phyloP scores from a whole-genome alignment of 2,797 vertebrate species.

The Synanceia verrucosa region DNA sequence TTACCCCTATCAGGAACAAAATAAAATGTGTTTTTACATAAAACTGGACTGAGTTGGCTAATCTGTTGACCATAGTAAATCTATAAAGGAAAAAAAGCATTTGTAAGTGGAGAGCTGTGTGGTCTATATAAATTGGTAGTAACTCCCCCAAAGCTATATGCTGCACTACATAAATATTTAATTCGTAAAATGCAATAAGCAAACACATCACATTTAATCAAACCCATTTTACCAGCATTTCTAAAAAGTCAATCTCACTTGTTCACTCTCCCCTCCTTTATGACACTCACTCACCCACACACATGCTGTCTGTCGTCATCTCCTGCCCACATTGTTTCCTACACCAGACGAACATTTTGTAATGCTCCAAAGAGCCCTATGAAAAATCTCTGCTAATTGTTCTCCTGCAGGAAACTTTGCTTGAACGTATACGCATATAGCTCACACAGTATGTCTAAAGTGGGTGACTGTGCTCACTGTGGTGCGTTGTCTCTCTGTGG shows the following conservation, averaged over 20 bases:
- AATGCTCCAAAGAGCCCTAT: constrained; percentile 6
- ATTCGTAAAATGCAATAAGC: neutral
- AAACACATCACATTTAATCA: constrained; percentile 1
- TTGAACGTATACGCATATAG: neutral
- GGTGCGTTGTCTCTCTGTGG: neutral
- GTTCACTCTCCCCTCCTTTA: constrained; percentile 17
- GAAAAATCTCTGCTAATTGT: neutral
- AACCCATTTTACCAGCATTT: constrained; percentile 8
- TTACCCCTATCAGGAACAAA: constrained; percentile 85
- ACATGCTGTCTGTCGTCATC: constrained; percentile 54
- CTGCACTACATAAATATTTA: neutral
- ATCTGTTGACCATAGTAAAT: neutral
- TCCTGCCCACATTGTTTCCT: constrained; percentile 46
- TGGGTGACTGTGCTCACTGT: neutral
- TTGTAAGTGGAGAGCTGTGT: neutral
- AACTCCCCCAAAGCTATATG: neutral
- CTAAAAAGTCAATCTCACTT: constrained; percentile 25
- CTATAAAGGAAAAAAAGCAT: neutral
- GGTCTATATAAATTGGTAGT: neutral
- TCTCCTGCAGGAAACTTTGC: neutral
- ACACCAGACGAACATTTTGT: constrained; percentile 31
- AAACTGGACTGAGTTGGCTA: neutral
- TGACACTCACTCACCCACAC: constrained; percentile 57
- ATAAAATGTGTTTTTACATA: neutral
- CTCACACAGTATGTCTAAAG: neutral